Evolutionary conservation across 2,113 vertebrate genomes (phyloP).

Genomic region (Gavia stellata): DNA sequence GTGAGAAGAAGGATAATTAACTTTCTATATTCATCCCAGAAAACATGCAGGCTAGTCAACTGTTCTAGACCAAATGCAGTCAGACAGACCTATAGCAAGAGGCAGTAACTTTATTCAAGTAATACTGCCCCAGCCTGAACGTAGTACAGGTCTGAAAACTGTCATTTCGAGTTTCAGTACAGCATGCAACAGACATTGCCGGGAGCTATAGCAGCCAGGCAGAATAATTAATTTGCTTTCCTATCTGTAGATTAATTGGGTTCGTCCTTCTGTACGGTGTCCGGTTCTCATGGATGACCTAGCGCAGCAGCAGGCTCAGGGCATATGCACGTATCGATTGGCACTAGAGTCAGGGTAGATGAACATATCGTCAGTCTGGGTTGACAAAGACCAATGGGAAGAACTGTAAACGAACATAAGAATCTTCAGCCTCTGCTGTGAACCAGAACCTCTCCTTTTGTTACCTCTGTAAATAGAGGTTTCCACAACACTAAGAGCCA

Average conservation of each 20-base stretch:
- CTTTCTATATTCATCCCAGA: neutral
- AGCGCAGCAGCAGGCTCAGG: neutral
- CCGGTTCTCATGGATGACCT: neutral
- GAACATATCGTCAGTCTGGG: fast-evolving
- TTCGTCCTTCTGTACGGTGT: neutral
- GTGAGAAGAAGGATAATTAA: neutral
- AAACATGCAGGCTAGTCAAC: neutral
- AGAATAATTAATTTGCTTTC: neutral
- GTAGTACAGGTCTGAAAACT: neutral
- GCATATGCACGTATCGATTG: neutral
- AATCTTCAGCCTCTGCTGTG: neutral
- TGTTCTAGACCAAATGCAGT: neutral
- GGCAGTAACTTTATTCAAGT: neutral
- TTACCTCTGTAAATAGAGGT: neutral
- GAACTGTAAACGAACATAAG: neutral
- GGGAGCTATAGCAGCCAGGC: neutral
- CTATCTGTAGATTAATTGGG: neutral
- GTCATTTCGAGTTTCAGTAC: neutral
- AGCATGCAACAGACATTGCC: neutral
- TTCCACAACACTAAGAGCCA: neutral
- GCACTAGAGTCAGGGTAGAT: neutral
- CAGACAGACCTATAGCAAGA: neutral
- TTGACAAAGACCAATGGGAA: neutral
- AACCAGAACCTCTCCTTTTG: neutral
- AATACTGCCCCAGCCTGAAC: neutral